Evolutionary conservation across 2,797 vertebrate genomes (phyloP).

Genomic region (Delichon dasypus): DNA sequence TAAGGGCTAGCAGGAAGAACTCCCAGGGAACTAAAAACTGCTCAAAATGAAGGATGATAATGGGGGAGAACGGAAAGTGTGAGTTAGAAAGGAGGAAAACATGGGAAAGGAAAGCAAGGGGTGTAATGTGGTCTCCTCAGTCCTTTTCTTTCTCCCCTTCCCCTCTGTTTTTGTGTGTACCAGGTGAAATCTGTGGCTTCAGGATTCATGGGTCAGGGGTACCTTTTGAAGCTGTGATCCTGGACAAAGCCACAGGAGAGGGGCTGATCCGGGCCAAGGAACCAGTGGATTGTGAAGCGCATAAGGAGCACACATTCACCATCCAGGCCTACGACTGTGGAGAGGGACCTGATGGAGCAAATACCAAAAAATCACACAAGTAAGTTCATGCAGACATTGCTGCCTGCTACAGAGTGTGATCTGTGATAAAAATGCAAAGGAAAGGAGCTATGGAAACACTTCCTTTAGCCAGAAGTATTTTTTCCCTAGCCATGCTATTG

Average conservation of each 20-base stretch:
- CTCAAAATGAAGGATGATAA: neutral
- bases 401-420: neutral
- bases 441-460: neutral
- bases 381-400: constrained; percentile 48
- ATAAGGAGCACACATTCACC: constrained; percentile 97
- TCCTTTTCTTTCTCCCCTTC: neutral
- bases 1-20: neutral
- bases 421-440: neutral
- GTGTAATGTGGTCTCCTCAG: neutral
- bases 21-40: neutral
- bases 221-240: constrained; percentile 95
- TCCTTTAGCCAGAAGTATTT: neutral
- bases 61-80: neutral
- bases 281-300: constrained; percentile 94
- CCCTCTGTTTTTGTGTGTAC: neutral
- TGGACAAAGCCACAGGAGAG: constrained; percentile 96
- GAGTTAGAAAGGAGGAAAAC: neutral
- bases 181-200: constrained; percentile 98
- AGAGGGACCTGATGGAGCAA: constrained; percentile 92
- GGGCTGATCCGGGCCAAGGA: constrained; percentile 95
- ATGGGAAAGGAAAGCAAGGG: neutral
- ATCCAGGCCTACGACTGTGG: constrained; percentile 99
- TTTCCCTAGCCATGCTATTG: neutral
- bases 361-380: constrained; percentile 99
- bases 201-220: constrained; percentile 91